Percentiles rank a stretch among this genome's conserved stretches.
Conservation (phyloP, 2,888 invertebrate genomes). For the Uropetala carovei region DNA sequence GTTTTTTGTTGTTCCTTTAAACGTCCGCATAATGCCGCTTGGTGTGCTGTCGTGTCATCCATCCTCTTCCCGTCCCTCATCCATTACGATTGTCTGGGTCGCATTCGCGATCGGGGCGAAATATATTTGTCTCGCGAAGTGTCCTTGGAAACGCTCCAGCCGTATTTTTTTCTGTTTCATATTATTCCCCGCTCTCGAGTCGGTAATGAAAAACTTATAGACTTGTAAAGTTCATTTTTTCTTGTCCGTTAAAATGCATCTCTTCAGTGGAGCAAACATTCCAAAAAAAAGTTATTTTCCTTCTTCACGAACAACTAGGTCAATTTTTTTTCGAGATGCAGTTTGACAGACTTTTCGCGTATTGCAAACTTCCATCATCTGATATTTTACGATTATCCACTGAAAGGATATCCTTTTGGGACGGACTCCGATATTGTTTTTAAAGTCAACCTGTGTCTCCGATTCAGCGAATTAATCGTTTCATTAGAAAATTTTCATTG, state of each 20-base stretch:
- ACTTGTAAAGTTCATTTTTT: background rate
- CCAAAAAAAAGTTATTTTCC: background rate
- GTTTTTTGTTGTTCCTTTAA: background rate
- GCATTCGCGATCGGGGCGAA: background rate
- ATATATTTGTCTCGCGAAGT: background rate
- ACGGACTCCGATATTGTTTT: too few relatives aligned
- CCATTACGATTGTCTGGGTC: background rate
- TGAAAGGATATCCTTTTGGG: too few relatives aligned
- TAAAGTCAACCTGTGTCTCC: too few relatives aligned
- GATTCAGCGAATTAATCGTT: too few relatives aligned
- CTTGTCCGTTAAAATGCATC: background rate
- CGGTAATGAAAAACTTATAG: slow-evolving; percentile 12
- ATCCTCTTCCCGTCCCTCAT: background rate
- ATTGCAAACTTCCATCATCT: too few relatives aligned
- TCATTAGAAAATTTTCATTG: too few relatives aligned
- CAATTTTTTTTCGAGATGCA: too few relatives aligned
- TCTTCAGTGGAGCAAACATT: background rate
- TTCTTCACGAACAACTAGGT: too few relatives aligned
- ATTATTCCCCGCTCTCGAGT: background rate
- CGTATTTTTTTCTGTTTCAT: background rate
- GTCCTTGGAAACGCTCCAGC: slow-evolving; percentile 20
- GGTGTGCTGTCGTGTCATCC: slow-evolving; percentile 7
- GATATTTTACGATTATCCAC: too few relatives aligned
- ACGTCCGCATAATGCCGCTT: background rate
- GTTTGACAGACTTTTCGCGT: too few relatives aligned